phyloP scores from a whole-genome alignment of 2,888 invertebrate genomes.

The Drosophila mimica region DNA sequence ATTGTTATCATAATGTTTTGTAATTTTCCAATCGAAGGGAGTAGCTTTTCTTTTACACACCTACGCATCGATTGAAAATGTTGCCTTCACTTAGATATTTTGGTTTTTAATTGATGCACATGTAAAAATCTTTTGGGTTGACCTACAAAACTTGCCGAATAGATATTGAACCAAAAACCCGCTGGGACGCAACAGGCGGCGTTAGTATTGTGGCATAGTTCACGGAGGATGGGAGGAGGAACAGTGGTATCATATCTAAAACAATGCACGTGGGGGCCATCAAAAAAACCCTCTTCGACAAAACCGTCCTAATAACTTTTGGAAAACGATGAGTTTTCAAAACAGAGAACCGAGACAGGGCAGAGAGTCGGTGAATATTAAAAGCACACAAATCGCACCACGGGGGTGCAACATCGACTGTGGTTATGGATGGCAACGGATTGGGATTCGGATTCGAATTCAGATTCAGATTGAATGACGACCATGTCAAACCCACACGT shows the following conservation, averaged over 20 bases:
- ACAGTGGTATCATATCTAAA: conserved; percentile 13
- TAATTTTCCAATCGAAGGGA: neutral
- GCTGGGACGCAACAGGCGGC: conserved; percentile 74
- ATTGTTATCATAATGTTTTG: conserved; percentile 4
- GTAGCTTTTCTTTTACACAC: conserved; percentile 12
- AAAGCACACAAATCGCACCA: conserved; percentile 76
- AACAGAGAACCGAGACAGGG: conserved; percentile 46
- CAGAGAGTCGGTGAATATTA: conserved; percentile 73
- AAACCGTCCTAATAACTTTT: conserved; percentile 68
- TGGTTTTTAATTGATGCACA: conserved; percentile 68
- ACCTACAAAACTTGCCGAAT: conserved; percentile 64
- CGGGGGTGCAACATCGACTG: conserved; percentile 61
- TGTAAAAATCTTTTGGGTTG: conserved; percentile 54
- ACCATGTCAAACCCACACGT: conserved; percentile 71
- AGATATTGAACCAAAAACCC: conserved; percentile 60
- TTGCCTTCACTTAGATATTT: conserved; percentile 25
- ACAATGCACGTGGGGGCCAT: conserved; percentile 54
- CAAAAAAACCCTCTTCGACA: conserved; percentile 34
- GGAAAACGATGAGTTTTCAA: conserved; percentile 78
- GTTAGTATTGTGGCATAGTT: conserved; percentile 17
- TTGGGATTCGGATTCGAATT: conserved; percentile 1
- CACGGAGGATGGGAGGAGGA: neutral
- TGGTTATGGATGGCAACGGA: conserved; percentile 20
- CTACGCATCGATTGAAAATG: conserved; percentile 21
- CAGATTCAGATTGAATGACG: conserved; percentile 41